phyloP scores from a whole-genome alignment of 53 echinoderm and acorn worm species.

The Arbacia lixula region DNA sequence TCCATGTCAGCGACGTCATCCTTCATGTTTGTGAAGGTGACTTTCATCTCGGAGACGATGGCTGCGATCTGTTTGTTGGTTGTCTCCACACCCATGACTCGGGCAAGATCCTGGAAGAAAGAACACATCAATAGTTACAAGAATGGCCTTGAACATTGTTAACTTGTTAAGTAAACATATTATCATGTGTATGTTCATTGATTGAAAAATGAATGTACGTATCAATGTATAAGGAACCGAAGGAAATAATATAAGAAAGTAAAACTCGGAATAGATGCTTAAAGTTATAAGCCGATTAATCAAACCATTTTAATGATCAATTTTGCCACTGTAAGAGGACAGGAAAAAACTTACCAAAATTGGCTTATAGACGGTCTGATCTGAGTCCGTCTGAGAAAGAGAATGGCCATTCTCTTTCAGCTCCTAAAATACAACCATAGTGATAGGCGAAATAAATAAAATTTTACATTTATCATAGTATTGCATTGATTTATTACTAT shows the following conservation, averaged over 20 bases:
- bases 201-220: neutral
- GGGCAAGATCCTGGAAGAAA: neutral
- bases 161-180: no score
- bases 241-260: no score
- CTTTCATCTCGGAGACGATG: neutral
- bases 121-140: no score
- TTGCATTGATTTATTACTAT: no score
- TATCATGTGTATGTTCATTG: neutral
- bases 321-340: no score
- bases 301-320: no score
- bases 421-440: slow-evolving; percentile 13
- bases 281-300: no score
- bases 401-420: neutral
- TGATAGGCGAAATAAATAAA: no score
- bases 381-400: neutral
- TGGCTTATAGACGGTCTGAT: neutral
- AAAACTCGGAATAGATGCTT: no score
- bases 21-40: neutral
- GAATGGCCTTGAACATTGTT: no score
- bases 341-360: neutral
- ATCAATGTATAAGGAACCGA: no score
- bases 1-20: neutral
- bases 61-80: neutral
- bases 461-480: no score
- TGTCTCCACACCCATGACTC: neutral